phyloP scores from a whole-genome alignment of 2,888 invertebrate species.

The Eristalinus aeneus region DNA sequence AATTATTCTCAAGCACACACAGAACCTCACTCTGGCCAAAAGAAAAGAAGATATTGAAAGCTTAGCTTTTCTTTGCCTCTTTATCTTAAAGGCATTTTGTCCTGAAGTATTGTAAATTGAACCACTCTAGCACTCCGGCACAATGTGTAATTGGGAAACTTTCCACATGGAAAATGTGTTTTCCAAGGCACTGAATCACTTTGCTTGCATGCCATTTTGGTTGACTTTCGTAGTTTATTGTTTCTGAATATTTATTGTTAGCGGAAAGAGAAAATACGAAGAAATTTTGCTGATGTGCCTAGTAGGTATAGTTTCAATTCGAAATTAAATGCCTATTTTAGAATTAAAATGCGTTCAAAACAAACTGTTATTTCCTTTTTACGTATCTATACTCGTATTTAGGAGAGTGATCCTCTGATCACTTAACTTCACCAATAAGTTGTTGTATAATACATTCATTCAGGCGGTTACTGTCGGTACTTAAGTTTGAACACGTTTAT shows the following conservation, averaged over 20 bases:
- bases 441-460: too few species aligned
- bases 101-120: background rate
- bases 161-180: background rate
- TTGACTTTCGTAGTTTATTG: background rate
- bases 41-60: background rate
- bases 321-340: too few species aligned
- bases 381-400: too few species aligned
- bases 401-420: too few species aligned
- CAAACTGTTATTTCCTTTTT: too few species aligned
- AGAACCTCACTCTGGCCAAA: background rate
- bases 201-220: background rate
- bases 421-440: too few species aligned
- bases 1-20: constrained; percentile 29
- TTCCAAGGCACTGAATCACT: background rate
- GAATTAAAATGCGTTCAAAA: too few species aligned
- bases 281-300: background rate
- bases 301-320: background rate
- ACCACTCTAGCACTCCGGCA: background rate
- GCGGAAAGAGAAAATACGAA: background rate
- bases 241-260: constrained; percentile 1
- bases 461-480: too few species aligned
- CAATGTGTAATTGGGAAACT: background rate
- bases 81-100: constrained; percentile 1
- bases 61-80: background rate
- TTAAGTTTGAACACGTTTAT: too few species aligned